Percentiles rank a stretch among this genome's conserved stretches.
Evolutionary conservation across 2,113 vertebrate species (phyloP).

Genomic region (Grammomys dolichurus): DNA sequence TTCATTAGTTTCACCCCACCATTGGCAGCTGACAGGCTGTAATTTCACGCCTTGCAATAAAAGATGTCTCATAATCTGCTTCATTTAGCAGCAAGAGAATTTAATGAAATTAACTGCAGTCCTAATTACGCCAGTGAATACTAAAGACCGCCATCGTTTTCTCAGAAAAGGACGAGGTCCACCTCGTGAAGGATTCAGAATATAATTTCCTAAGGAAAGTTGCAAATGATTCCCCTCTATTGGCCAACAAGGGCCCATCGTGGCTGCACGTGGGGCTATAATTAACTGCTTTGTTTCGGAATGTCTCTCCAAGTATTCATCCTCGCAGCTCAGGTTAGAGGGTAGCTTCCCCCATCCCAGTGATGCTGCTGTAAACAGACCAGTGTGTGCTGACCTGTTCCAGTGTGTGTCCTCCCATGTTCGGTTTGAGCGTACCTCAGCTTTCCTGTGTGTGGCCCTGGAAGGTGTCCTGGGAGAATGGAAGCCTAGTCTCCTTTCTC

Average conservation of each 20-base stretch:
- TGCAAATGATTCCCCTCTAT: slow-evolving; percentile 86
- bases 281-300: slow-evolving; percentile 25
- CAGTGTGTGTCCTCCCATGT: neutral
- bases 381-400: accelerated
- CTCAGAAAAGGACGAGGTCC: slow-evolving; percentile 94
- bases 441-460: accelerated
- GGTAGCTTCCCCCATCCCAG: neutral
- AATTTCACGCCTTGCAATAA: slow-evolving; percentile 99
- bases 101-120: slow-evolving; percentile 99
- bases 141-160: slow-evolving; percentile 97
- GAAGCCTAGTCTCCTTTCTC: accelerated
- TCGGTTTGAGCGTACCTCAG: too few species aligned
- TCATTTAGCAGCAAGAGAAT: slow-evolving; percentile 99
- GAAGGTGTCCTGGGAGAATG: neutral
- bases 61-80: slow-evolving; percentile 99
- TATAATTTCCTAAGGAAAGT: slow-evolving; percentile 93
- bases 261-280: slow-evolving; percentile 82
- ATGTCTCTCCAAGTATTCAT: neutral
- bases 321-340: slow-evolving; percentile 49
- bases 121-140: slow-evolving; percentile 99
- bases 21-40: slow-evolving; percentile 99
- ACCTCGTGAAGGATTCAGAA: slow-evolving; percentile 91
- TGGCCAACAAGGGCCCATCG: slow-evolving; percentile 82
- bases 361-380: neutral
- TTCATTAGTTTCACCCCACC: slow-evolving; percentile 97